These are phyloP conservation scores for Rhinogobius similis DNA, from an alignment of 2,113 vertebrate species.

Conservation along the genomic window DNA sequence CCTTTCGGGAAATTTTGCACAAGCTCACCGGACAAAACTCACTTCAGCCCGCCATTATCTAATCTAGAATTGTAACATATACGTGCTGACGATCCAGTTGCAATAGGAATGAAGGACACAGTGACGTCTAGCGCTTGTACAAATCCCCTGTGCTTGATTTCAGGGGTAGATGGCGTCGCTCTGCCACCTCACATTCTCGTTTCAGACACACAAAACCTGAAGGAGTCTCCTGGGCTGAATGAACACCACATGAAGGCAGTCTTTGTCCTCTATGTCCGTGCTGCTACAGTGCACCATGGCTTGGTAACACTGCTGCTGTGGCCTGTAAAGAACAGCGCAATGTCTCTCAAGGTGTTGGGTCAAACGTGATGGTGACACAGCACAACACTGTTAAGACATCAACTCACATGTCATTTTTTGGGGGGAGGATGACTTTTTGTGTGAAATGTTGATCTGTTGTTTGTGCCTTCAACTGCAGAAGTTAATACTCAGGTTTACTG, in stretches of 20 bases:
- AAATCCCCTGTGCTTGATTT: constrained; percentile 42
- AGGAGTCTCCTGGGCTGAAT: constrained; percentile 75
- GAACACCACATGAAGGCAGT: constrained; percentile 77
- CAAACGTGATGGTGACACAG: constrained; percentile 47
- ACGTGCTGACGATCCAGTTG: constrained; percentile 20
- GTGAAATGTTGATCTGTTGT: too few species aligned
- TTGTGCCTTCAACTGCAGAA: too few species aligned
- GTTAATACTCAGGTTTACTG: too few species aligned
- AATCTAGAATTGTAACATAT: constrained; percentile 26
- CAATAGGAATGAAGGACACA: constrained; percentile 47
- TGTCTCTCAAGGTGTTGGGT: constrained; percentile 63
- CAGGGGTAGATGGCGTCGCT: constrained; percentile 60
- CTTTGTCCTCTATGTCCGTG: constrained; percentile 75
- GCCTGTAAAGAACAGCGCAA: constrained; percentile 54
- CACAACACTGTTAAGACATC: constrained; percentile 25
- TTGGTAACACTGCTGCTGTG: constrained; percentile 33
- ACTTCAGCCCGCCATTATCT: constrained; percentile 46
- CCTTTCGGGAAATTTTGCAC: constrained; percentile 43
- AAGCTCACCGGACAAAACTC: constrained; percentile 41
- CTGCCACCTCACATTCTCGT: constrained; percentile 73
- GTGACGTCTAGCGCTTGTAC: constrained; percentile 64
- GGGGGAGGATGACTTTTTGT: too few species aligned
- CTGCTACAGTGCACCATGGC: constrained; percentile 40
- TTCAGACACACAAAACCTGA: constrained; percentile 78
- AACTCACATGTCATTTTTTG: too few species aligned